Conservation (phyloP, 2,797 vertebrate genomes). For the Mycteria americana region DNA sequence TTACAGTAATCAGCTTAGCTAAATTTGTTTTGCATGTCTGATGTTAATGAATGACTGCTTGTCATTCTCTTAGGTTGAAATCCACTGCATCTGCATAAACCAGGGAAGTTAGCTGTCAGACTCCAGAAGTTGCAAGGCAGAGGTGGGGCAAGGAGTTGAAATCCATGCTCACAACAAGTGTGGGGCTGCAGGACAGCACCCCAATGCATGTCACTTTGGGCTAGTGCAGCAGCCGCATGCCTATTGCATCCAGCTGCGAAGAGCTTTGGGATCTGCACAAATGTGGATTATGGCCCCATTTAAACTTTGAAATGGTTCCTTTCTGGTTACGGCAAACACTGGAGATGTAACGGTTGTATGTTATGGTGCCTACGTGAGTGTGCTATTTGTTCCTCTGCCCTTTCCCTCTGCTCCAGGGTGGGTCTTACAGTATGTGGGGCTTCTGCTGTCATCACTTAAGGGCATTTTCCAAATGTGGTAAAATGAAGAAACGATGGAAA, state of each 20-base stretch:
- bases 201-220: too few relatives aligned
- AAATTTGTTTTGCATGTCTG: slow-evolving; percentile 66
- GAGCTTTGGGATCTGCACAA: not conserved
- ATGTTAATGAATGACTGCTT: slow-evolving; percentile 49
- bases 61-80: slow-evolving; percentile 38
- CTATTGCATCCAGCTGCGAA: not conserved
- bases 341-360: not conserved
- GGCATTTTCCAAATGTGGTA: not conserved
- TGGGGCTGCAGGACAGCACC: not conserved
- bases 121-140: not conserved
- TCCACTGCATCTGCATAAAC: not conserved
- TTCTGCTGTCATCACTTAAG: not conserved
- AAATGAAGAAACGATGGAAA: slow-evolving; percentile 17
- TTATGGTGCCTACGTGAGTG: not conserved
- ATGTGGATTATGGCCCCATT: not conserved
- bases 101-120: not conserved
- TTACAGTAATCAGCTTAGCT: slow-evolving; percentile 66
- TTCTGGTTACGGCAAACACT: not conserved
- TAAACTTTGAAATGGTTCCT: not conserved
- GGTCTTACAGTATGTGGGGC: not conserved
- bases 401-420: not conserved
- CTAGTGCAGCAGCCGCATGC: fast-evolving
- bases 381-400: not conserved
- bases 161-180: not conserved
- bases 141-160: not conserved